phyloP scores from a whole-genome alignment of 2,113 vertebrate genomes.

The Nibea albiflora region DNA sequence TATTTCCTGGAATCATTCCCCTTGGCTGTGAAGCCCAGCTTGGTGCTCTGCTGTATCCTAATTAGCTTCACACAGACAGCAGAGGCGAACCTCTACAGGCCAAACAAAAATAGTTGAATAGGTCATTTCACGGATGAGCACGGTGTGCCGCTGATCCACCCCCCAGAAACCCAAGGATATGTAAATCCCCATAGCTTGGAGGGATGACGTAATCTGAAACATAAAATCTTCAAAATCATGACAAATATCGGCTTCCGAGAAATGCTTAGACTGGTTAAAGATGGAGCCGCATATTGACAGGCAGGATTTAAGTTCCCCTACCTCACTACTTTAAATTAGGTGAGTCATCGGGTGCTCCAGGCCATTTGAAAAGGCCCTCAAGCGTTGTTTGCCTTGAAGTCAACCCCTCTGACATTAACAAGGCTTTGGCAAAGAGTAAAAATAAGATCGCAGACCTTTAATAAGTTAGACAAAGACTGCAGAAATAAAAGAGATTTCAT shows the following conservation, averaged over 20 bases:
- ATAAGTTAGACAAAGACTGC: slow-evolving; percentile 13
- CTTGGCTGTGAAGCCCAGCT: slow-evolving; percentile 53
- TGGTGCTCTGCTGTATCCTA: slow-evolving; percentile 66
- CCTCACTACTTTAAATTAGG: slow-evolving; percentile 53
- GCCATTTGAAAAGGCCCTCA: slow-evolving; percentile 49
- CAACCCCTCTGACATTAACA: slow-evolving; percentile 66
- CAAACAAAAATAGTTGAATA: slow-evolving; percentile 71
- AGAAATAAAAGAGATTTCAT: slow-evolving; percentile 9
- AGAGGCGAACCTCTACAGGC: slow-evolving; percentile 63
- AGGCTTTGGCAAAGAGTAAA: slow-evolving; percentile 33
- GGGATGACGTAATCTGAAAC: slow-evolving; percentile 78
- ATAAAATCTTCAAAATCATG: slow-evolving; percentile 66
- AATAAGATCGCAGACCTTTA: slow-evolving; percentile 21
- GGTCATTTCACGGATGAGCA: slow-evolving; percentile 77
- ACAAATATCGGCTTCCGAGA: slow-evolving; percentile 64
- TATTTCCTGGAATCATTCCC: slow-evolving; percentile 71
- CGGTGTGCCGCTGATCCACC: slow-evolving; percentile 20
- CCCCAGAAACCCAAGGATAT: slow-evolving; percentile 57
- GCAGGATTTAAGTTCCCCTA: slow-evolving; percentile 58
- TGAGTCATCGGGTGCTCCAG: slow-evolving; percentile 68
- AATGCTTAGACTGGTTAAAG: slow-evolving; percentile 19
- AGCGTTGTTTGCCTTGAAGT: slow-evolving; percentile 65
- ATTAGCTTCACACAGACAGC: slow-evolving; percentile 69
- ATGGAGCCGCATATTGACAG: slow-evolving; percentile 42
- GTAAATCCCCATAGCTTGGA: slow-evolving; percentile 60